These are phyloP conservation scores for Pachycephala philippinensis DNA, from an alignment of 2,113 vertebrate species.

Conservation along the genomic window DNA sequence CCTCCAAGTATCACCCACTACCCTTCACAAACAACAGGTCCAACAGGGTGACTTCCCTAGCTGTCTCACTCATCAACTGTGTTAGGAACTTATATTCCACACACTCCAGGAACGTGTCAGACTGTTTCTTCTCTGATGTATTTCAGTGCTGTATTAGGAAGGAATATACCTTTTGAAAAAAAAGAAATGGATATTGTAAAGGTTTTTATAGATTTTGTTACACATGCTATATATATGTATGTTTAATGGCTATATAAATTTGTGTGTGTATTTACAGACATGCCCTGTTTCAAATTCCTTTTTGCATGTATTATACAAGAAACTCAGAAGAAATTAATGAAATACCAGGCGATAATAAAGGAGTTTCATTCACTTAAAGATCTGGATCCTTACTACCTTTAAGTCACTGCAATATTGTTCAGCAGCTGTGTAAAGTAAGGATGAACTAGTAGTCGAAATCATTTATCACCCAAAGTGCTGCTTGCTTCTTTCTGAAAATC, in stretches of 20 bases:
- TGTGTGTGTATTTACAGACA: fast-evolving
- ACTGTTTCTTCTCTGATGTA: neutral
- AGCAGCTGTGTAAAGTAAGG: neutral
- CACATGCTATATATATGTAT: neutral
- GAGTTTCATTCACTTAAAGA: neutral
- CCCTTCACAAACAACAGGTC: neutral
- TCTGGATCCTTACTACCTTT: neutral
- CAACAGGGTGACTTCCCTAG: neutral
- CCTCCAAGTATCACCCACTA: neutral
- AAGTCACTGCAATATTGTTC: neutral
- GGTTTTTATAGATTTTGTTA: neutral
- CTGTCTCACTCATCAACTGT: neutral
- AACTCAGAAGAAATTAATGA: neutral
- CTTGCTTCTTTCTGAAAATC: neutral
- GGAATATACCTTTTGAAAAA: neutral
- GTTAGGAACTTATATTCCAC: neutral
- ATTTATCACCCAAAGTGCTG: neutral
- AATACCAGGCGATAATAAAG: neutral
- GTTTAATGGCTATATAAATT: neutral
- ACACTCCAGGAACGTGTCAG: fast-evolving
- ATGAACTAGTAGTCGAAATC: neutral
- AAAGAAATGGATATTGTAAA: neutral
- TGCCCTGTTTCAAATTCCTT: neutral
- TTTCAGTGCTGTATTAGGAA: neutral
- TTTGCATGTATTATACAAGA: neutral